Conservation (phyloP, 2,888 invertebrate genomes). For the Eilema caniola region DNA sequence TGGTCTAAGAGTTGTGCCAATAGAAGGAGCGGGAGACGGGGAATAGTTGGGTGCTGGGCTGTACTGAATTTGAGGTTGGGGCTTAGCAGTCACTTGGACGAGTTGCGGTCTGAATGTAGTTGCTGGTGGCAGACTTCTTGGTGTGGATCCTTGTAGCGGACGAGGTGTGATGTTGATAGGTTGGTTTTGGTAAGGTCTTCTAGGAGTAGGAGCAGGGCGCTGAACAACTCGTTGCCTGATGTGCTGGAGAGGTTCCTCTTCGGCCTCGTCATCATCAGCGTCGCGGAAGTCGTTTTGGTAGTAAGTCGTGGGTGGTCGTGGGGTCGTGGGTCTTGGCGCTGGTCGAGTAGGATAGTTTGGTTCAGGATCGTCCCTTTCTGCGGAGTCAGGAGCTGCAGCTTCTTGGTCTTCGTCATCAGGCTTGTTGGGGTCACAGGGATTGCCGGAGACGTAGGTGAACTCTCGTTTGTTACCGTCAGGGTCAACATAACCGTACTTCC, state of each 20-base stretch:
- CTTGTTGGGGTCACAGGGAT: conserved; percentile 95
- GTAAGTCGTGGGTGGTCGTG: conserved; percentile 88
- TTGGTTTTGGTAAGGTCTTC: conserved; percentile 82
- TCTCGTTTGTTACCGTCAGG: conserved; percentile 95
- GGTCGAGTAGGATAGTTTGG: conserved; percentile 87
- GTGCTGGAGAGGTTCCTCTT: conserved; percentile 84
- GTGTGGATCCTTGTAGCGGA: conserved; percentile 82
- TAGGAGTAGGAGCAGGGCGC: conserved; percentile 75
- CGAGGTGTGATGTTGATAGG: conserved; percentile 88
- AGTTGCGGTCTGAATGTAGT: conserved; percentile 90
- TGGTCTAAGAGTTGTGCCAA: conserved; percentile 62
- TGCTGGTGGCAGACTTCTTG: conserved; percentile 86
- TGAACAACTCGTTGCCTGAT: conserved; percentile 81
- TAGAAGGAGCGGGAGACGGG: conserved; percentile 70
- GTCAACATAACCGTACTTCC: conserved; percentile 95
- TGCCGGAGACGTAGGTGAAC: conserved; percentile 95
- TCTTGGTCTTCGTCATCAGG: conserved; percentile 89
- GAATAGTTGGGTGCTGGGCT: conserved; percentile 79
- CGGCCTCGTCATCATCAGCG: conserved; percentile 88
- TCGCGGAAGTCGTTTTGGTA: conserved; percentile 91
- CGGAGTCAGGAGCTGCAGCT: conserved; percentile 84
- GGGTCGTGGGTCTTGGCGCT: conserved; percentile 77
- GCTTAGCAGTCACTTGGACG: conserved; percentile 86
- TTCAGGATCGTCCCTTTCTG: conserved; percentile 88
- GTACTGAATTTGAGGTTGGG: conserved; percentile 83